Base-by-base conservation (phyloP, 2,113 vertebrate species). In the Nycticorax nycticorax region DNA sequence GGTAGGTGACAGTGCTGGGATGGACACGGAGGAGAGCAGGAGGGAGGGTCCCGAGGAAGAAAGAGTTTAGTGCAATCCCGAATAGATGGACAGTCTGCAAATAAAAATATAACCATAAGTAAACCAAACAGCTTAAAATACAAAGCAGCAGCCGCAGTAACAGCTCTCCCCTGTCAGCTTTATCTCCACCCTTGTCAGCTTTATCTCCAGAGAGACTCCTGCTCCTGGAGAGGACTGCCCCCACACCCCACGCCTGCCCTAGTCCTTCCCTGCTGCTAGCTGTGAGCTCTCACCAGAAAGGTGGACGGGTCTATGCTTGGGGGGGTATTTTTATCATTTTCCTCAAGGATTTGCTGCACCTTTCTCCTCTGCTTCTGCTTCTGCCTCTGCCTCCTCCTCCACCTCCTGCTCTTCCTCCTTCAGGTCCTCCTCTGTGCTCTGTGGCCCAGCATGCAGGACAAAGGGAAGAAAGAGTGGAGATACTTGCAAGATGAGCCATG, bases 331-430 rank as follows among this genome's bases (percentile, higher is more conserved):
- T 96, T 96, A 90, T 96, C 87, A 88, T 79, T 97, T 94, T 98
- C 97, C 96, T 98, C 80, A 98, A 97, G 97, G 98, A 93, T 92
- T 89, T 98, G 98, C 96, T 98, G 98, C 98, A 98, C 98, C 97
- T 98, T 98, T 98, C 98, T 98, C 97, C 97, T 97, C 97, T 77
- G 97, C 53, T 95, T 97, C 98, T 97, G 95, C 96, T 92, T 97
- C 96, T 97, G 96, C 96, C 88, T 98, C 97, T 92, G 93, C 91
- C 47, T 96, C 96, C 94, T 97, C 95, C 97, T 97, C 96, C 96
- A 97, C 87, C 92, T 97, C 97, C 97, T 97, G 96, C 93, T 96
- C 96, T 93, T 97, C 96, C 95, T 98, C 92, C 94, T 98, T 96
- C 91, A 67, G 97, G 91, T 97, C 92, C 96, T 98, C 97, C 97